Evolutionary conservation across 2,888 invertebrate species (phyloP).

Genomic region (Theretra japonica): DNA sequence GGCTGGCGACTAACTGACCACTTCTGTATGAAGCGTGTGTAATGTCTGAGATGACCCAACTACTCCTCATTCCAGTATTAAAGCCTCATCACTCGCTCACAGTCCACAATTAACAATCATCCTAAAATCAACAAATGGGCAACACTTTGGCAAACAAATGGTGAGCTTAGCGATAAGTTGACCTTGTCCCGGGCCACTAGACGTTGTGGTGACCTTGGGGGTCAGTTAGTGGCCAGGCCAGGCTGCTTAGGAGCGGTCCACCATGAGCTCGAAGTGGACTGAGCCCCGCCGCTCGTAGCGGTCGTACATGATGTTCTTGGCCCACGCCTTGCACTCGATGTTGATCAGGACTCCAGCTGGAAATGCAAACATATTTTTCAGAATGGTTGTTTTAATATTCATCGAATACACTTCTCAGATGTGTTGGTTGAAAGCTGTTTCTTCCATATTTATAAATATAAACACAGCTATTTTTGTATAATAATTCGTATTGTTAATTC

Average conservation of each 20-base stretch:
- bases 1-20: constrained; percentile 23
- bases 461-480: too few relatives aligned
- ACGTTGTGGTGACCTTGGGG: constrained; percentile 25
- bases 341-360: constrained; percentile 94
- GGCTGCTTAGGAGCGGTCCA: constrained; percentile 86
- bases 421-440: too few relatives aligned
- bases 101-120: constrained; percentile 15
- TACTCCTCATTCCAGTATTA: background rate
- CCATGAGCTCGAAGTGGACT: constrained; percentile 97
- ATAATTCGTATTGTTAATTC: too few relatives aligned
- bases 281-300: constrained; percentile 95
- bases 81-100: constrained; percentile 25
- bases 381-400: background rate
- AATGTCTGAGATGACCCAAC: constrained; percentile 4
- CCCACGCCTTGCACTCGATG: constrained; percentile 97
- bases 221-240: constrained; percentile 27
- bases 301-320: constrained; percentile 93
- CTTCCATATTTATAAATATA: background rate
- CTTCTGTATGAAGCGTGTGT: constrained; percentile 15
- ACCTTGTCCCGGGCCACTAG: constrained; percentile 25
- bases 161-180: constrained; percentile 25
- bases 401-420: background rate
- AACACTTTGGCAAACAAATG: constrained; percentile 26
- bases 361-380: constrained; percentile 34
- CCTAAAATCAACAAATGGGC: constrained; percentile 25